A percentile compares a stretch with the other conserved stretches of the same genome.
phyloP scores from a whole-genome alignment of 2,888 invertebrate genomes.

The Marronus borbonicus region DNA sequence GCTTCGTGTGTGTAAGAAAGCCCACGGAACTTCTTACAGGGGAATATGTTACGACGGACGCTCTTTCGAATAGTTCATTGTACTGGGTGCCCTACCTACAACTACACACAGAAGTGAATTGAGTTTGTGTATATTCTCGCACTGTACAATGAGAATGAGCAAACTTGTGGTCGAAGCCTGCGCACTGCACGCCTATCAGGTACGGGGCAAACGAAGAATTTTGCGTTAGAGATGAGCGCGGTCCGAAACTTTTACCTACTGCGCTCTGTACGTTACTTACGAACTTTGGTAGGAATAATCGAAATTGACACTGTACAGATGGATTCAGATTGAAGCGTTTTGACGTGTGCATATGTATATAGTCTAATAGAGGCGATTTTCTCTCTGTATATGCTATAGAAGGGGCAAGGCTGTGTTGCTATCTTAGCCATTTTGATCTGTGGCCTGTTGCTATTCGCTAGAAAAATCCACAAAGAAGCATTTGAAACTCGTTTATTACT shows the following conservation, averaged over 20 bases:
- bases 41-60: conserved; percentile 37
- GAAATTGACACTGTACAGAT: conserved; percentile 2
- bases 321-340: not conserved
- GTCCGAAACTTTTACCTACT: conserved; percentile 37
- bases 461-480: too few relatives aligned
- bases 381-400: too few relatives aligned
- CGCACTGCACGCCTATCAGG: conserved; percentile 48
- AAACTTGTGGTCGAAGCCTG: conserved; percentile 52
- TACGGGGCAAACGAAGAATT: conserved; percentile 59
- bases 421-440: too few relatives aligned
- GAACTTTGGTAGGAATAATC: not conserved
- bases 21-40: conserved; percentile 31
- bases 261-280: not conserved
- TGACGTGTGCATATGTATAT: too few relatives aligned
- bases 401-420: too few relatives aligned
- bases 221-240: conserved; percentile 61
- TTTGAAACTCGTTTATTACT: too few relatives aligned
- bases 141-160: conserved; percentile 54
- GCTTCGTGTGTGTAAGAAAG: conserved; percentile 33
- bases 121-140: conserved; percentile 54
- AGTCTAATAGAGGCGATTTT: too few relatives aligned
- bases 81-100: conserved; percentile 56
- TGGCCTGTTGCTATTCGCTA: too few relatives aligned
- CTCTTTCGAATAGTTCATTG: conserved; percentile 56
- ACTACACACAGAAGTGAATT: conserved; percentile 52